A percentile compares a stretch with the other conserved stretches of the same genome.
phyloP scores from a whole-genome alignment of 2,113 vertebrate species.

The Gavialis gangeticus region DNA sequence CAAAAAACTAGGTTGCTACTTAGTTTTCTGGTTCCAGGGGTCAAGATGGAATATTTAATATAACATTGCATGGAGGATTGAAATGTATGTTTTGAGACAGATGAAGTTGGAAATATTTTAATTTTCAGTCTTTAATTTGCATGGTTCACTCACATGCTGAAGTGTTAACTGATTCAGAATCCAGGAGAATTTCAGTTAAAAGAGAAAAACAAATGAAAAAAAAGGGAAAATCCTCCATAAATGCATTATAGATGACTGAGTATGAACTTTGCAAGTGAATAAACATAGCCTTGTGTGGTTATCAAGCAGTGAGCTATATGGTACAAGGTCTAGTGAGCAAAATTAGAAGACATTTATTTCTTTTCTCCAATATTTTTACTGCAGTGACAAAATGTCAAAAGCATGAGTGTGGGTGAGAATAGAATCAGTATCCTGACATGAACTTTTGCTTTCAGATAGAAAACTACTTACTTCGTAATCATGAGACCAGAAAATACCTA shows the following conservation, averaged over 20 bases:
- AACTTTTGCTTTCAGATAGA: conserved; percentile 87
- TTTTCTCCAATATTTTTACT: background rate
- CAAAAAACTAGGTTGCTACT: background rate
- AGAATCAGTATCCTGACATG: background rate
- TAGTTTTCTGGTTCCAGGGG: background rate
- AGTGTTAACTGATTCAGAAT: background rate
- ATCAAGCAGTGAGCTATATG: background rate
- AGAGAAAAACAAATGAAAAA: background rate
- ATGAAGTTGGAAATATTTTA: background rate
- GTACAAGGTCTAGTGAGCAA: background rate
- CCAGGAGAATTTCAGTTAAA: background rate
- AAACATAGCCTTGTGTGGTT: background rate
- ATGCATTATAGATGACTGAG: background rate
- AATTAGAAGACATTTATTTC: background rate
- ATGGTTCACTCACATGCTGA: background rate
- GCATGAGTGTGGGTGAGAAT: background rate
- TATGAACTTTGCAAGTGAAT: background rate
- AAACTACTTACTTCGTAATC: conserved; percentile 95
- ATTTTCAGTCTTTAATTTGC: background rate
- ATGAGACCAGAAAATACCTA: conserved; percentile 93
- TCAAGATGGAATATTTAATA: background rate
- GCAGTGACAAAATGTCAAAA: background rate
- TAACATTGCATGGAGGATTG: background rate
- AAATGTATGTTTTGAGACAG: background rate
- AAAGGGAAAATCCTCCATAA: background rate